Percentiles rank a stretch among this genome's conserved stretches.
Conservation (phyloP, 2,797 vertebrate species). For the Spondyliosoma cantharus region DNA sequence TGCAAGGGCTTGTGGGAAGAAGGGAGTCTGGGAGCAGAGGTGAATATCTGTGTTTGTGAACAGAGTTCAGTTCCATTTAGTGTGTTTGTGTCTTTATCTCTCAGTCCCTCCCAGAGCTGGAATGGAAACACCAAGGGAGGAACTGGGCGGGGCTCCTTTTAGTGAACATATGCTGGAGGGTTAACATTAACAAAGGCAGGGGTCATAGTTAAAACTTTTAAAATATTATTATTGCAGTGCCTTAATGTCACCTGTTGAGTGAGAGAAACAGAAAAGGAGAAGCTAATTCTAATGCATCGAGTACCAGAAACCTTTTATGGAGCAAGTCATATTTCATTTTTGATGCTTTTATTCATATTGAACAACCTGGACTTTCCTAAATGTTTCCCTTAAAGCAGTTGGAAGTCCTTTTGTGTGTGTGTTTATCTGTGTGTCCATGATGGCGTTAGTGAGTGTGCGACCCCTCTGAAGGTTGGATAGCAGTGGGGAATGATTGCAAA, state of each 20-base stretch:
- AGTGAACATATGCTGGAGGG: slow-evolving; percentile 34
- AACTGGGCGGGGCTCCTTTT: slow-evolving; percentile 34
- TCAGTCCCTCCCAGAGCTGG: slow-evolving; percentile 41
- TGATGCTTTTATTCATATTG: neutral
- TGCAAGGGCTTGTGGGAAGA: slow-evolving; percentile 46
- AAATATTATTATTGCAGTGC: neutral
- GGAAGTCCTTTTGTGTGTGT: neutral
- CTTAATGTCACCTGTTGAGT: neutral
- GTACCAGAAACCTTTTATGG: neutral
- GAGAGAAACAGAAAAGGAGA: neutral
- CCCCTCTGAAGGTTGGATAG: neutral
- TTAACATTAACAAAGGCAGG: slow-evolving; percentile 22
- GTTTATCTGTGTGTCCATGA: neutral
- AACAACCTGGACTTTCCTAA: neutral
- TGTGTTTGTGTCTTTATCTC: slow-evolving; percentile 43
- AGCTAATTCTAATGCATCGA: neutral
- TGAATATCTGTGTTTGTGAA: slow-evolving; percentile 31
- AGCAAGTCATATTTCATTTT: neutral
- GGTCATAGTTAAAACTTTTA: neutral
- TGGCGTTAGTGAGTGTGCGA: slow-evolving; percentile 6
- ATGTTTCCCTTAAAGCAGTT: slow-evolving; percentile 17
- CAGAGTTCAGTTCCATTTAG: slow-evolving; percentile 17
- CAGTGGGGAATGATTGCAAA: slow-evolving; percentile 33
- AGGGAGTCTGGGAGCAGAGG: slow-evolving; percentile 27
- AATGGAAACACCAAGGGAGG: slow-evolving; percentile 39